Conservation (phyloP, 2,888 invertebrate species). For the Sthenelais limicola region DNA sequence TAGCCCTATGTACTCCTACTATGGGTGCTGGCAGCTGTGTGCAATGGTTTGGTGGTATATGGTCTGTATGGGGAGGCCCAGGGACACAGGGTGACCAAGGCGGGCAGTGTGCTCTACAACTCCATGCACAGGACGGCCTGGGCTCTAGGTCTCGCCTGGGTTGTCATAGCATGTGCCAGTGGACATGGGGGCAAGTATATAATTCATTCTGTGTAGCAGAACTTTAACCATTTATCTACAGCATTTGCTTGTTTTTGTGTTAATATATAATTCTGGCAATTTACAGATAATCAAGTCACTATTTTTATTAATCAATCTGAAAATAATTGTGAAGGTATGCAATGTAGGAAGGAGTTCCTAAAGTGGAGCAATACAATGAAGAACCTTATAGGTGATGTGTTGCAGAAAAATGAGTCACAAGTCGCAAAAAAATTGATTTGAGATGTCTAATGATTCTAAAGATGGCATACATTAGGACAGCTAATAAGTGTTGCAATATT, state of each 20-base stretch:
- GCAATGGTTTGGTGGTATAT: conserved; percentile 64
- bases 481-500: no score
- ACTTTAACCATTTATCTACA: background rate
- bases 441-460: no score
- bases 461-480: no score
- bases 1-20: conserved; percentile 56
- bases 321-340: no score
- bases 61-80: conserved; percentile 65
- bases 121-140: conserved; percentile 73
- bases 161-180: conserved; percentile 74
- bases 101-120: conserved; percentile 69
- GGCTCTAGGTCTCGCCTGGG: conserved; percentile 74
- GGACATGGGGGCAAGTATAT: conserved; percentile 72
- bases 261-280: no score
- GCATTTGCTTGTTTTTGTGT: background rate
- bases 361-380: no score
- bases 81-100: conserved; percentile 54
- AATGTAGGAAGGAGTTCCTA: no score
- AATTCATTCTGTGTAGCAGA: background rate
- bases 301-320: no score
- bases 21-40: conserved; percentile 62
- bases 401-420: no score
- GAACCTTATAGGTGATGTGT: no score
- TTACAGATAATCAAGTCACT: no score
- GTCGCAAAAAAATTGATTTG: no score